Evolutionary conservation across 2,888 invertebrate genomes (phyloP).

Genomic region (Altica lythri): DNA sequence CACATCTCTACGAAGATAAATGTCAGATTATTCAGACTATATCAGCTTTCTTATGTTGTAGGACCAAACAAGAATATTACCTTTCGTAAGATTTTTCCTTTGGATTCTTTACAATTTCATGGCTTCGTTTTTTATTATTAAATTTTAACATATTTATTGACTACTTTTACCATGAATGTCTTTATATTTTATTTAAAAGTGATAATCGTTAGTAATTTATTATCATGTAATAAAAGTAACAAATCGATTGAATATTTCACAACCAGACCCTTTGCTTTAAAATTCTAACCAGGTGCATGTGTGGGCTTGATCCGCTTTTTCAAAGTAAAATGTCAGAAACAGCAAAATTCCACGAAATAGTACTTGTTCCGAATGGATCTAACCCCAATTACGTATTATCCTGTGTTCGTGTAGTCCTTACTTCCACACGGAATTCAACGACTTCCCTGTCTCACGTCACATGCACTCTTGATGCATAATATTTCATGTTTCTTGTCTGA

Average conservation of each 20-base stretch:
- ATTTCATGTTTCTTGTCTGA: slow-evolving; percentile 12
- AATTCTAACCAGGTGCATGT: slow-evolving; percentile 2
- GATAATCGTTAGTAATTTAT: too few relatives aligned
- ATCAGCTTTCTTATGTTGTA: too few relatives aligned
- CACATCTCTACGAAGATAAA: too few relatives aligned
- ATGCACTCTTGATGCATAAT: slow-evolving; percentile 14
- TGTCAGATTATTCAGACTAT: too few relatives aligned
- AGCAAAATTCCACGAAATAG: slow-evolving; percentile 23
- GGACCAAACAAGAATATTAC: too few relatives aligned
- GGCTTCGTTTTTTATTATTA: too few relatives aligned
- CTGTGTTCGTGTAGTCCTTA: slow-evolving; percentile 23
- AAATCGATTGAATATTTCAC: slow-evolving; percentile 3
- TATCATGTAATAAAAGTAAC: slow-evolving; percentile 8
- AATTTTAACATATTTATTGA: too few relatives aligned
- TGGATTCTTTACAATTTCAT: too few relatives aligned
- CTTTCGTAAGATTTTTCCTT: too few relatives aligned
- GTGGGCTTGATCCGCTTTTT: slow-evolving; percentile 5
- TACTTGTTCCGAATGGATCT: slow-evolving; percentile 19
- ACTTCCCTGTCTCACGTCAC: slow-evolving; percentile 1
- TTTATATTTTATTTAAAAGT: too few relatives aligned
- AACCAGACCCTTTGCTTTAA: slow-evolving; percentile 9
- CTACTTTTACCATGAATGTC: too few relatives aligned
- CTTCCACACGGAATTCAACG: slow-evolving; percentile 6
- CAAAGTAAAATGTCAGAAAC: slow-evolving; percentile 23
- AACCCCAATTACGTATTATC: slow-evolving; percentile 19